These are phyloP conservation scores for Balearica regulorum DNA, from an alignment of 2,797 vertebrate genomes.

Conservation along the genomic window DNA sequence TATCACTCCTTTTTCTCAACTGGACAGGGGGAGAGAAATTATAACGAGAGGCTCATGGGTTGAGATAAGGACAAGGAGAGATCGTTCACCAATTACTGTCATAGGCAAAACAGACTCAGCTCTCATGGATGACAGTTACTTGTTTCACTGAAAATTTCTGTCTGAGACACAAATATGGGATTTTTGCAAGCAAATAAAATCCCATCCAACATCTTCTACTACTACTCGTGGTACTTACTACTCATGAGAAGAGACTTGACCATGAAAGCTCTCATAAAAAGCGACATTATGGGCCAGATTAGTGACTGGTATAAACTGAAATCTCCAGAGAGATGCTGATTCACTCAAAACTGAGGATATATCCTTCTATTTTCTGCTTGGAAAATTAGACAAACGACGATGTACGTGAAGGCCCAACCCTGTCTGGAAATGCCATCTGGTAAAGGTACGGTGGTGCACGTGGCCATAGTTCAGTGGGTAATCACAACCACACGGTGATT, in stretches of 20 bases:
- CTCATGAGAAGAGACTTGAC: neutral
- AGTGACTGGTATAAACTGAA: neutral
- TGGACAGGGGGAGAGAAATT: too few species aligned
- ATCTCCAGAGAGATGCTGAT: slow-evolving; percentile 2
- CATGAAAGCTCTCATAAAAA: neutral
- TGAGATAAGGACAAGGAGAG: too few species aligned
- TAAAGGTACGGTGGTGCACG: neutral
- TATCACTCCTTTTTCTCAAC: too few species aligned
- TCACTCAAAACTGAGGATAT: neutral
- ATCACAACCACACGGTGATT: neutral
- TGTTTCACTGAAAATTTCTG: neutral
- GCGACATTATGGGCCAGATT: neutral
- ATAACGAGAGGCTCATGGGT: too few species aligned
- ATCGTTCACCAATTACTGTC: too few species aligned
- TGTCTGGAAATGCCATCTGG: slow-evolving; percentile 17
- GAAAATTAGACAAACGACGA: neutral
- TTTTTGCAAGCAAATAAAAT: neutral
- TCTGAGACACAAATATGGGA: neutral
- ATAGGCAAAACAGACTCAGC: too few species aligned
- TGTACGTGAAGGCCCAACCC: neutral
- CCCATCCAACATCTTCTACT: neutral
- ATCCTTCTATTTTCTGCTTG: neutral
- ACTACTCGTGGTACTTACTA: neutral
- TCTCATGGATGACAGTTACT: neutral
- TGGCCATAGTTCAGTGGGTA: neutral